These are phyloP conservation scores for Mycalesis mineus DNA, from an alignment of 2,888 invertebrate genomes.

Conservation along the genomic window DNA sequence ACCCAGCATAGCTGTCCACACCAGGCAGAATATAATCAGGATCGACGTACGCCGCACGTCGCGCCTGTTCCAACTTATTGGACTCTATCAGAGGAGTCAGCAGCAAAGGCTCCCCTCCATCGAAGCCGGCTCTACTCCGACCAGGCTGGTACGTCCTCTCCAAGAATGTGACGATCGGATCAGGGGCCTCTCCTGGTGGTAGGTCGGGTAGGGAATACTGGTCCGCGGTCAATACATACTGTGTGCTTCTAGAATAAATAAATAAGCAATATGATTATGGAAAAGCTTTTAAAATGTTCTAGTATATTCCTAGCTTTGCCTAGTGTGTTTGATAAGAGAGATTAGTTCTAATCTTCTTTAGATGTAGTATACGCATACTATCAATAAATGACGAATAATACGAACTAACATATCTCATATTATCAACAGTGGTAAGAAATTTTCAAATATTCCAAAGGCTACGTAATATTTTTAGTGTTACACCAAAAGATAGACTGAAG, in stretches of 20 bases:
- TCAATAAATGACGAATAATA: too few species aligned
- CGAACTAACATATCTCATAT: too few species aligned
- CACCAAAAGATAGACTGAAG: too few species aligned
- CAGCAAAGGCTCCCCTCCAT: constrained; percentile 74
- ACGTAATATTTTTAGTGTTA: too few species aligned
- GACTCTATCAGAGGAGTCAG: constrained; percentile 76
- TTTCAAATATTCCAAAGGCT: too few species aligned
- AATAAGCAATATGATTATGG: too few species aligned
- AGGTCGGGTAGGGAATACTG: constrained; percentile 54
- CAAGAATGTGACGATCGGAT: constrained; percentile 66
- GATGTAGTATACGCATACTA: too few species aligned
- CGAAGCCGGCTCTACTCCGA: constrained; percentile 46
- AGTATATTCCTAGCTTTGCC: too few species aligned
- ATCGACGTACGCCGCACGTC: constrained; percentile 62
- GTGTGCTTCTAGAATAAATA: constrained; percentile 41
- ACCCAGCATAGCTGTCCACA: constrained; percentile 72
- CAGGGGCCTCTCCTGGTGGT: constrained; percentile 68
- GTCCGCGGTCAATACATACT: constrained; percentile 39
- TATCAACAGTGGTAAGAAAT: too few species aligned
- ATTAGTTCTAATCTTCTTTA: too few species aligned
- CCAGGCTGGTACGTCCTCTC: constrained; percentile 56
- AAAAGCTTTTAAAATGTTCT: too few species aligned
- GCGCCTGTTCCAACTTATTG: constrained; percentile 71
- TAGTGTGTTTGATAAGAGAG: too few species aligned
- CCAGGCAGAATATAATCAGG: constrained; percentile 59